Base-by-base conservation (phyloP, 2,797 vertebrate genomes). In the Phataginus tricuspis region DNA sequence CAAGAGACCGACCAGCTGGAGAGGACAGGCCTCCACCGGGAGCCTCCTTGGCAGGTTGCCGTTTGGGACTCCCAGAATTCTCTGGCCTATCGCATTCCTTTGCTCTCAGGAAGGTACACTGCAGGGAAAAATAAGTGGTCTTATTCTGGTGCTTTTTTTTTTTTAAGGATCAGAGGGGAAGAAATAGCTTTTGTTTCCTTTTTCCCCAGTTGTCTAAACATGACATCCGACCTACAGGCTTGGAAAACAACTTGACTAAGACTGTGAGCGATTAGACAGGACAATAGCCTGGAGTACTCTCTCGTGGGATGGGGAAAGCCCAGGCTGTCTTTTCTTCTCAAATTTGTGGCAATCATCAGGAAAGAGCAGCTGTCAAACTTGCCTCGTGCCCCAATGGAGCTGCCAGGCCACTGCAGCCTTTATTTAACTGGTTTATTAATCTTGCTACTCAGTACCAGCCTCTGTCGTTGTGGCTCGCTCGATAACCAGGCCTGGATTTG, bases 351-450 rank as follows among this genome's bases (percentile, higher is more conserved):
- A 79, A 53, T 96, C 95, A 90, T 89, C 91, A 96, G 69, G 86
- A 96, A 92, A 90, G 63, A 96, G 82, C 90, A 94, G 89, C 97
- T 97, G 95, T 92, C 96, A 93, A 93, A 86, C 51, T 92, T 0
- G 5, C 69, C 90, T 95, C 51, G 66, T 72, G 72, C 57, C 83
- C 92, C 94, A 25, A 0, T 13, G 95, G 95, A 86, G 66, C 90
- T 92, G 74, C 85, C 72, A 78, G 64, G 72, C 68, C 4, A 0
- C 94, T 12, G 13, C 86, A 8, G 63, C 89, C 86, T 80, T 97
- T 91, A 92, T 79, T 93, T 89, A 95, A 94, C 96, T 95, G 92
- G 88, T 95, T 94, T 96, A 86, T 94, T 97, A 95, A 97, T 96
- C 93, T 94, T 95, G 39, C 82, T 80, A 72, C 1, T 3, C 75